Evolutionary conservation across 53 echinoderm and acorn worm species (phyloP).

Genomic region (Hippasteria phrygiana): DNA sequence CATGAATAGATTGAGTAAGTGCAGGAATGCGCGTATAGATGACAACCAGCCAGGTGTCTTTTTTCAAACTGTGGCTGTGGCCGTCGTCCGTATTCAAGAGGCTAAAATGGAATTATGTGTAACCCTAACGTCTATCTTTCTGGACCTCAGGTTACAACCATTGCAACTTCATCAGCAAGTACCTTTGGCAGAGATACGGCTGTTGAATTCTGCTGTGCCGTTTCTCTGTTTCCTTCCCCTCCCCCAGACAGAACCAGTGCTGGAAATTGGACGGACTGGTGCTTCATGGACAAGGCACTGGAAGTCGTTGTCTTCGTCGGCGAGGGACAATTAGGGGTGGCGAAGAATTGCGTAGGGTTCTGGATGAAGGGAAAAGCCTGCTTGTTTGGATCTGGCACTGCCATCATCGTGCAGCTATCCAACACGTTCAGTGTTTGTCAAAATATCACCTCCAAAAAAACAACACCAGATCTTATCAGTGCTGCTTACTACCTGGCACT

Average conservation of each 20-base stretch:
- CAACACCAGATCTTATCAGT: no score
- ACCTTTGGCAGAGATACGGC: constrained; percentile 45
- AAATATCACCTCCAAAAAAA: no score
- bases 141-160: no score
- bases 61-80: no score
- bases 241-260: constrained; percentile 33
- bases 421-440: background rate
- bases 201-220: constrained; percentile 9
- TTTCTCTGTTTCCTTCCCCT: constrained; percentile 14
- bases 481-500: no score
- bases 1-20: no score
- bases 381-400: constrained; percentile 71
- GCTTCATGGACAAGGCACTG: constrained; percentile 56
- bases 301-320: constrained; percentile 68
- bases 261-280: constrained; percentile 63
- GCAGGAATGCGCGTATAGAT: no score
- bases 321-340: constrained; percentile 47
- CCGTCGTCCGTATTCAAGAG: no score
- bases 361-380: constrained; percentile 77
- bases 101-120: no score
- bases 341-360: constrained; percentile 54
- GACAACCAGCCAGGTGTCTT: no score
- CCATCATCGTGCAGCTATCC: constrained; percentile 4
- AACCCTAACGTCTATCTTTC: no score
- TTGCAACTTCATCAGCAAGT: no score